Evolutionary conservation across 2,113 vertebrate genomes (phyloP), one percentile per base, ranked within the genome.

Genomic region (Nannobrachium achirus): DNA sequence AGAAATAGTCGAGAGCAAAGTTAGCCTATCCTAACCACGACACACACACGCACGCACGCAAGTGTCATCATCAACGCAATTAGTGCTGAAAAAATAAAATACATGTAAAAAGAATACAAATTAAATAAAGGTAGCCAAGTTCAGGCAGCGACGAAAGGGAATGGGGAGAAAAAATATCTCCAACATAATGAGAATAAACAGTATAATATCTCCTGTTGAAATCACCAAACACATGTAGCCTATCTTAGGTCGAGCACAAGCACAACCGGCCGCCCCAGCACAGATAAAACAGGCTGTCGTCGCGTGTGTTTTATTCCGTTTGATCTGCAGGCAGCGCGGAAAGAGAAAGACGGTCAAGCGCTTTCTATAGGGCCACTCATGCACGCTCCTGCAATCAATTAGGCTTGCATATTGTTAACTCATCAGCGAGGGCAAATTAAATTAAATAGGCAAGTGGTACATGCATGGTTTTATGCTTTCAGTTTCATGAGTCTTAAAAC

Each of bases 21-120:
- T n/a, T 33, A 33, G 25, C 25, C 0, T 33, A 33, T 33, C 25
- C 25, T 33, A 33, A 33, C 25, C 25, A 33, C 6, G 25, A 5
- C 25, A 33, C 25, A 5, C 25, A 33, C 25, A 25, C 20, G 4
- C 20, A 33, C 25, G 25, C 25, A 33, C 25, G 25, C 25, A 84
- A 85, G 82, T 84, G 82, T 82, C 78, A 83, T 79, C 82, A 70
- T 44, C 71, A 78, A 73, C n/a, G 79, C 77, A 85, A 78, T n/a
- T n/a, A n/a, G n/a, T n/a, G n/a, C n/a, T n/a, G n/a, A n/a, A n/a
- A n/a, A n/a, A n/a, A n/a, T n/a, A n/a, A n/a, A n/a, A n/a, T n/a
- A n/a, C n/a, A n/a, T n/a, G n/a, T n/a, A 81, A 84, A 78, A 76
- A 33, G 6, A 33, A 33, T 33, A 75, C 40, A 66, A 82, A 85